Base-by-base conservation (phyloP, 2,113 vertebrate species). In the Rhinolophus sinicus region DNA sequence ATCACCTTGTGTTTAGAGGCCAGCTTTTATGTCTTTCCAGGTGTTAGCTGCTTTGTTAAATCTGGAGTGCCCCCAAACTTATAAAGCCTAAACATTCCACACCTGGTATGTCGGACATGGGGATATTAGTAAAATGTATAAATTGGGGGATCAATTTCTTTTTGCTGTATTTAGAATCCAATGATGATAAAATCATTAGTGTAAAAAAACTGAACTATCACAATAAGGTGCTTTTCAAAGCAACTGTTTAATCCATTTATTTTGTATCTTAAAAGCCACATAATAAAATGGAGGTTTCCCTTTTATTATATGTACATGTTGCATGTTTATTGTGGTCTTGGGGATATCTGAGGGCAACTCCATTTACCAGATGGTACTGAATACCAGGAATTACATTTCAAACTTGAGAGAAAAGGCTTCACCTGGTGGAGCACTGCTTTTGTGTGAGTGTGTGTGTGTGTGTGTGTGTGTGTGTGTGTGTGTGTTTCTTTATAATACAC, bases 11-110 rank as follows among this genome's bases (percentile, higher is more conserved):
- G 26, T 77, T 83, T 93, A 93, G 72, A 88, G 90, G 92, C 70
- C 92, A 52, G 95, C 97, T 97, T 97, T 98, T 97, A 98, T 97
- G 97, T 96, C 91, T 92, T 95, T 94, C 95, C 98, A 98, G 97
- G 97, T 98, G 98, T 93, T 83, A 86, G 96, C 90, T 90, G 97
- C 92, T 95, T 94, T 96, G 97, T 97, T 98, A 97, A 97, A 95
- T 92, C 92, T 96, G 87, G 60, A 83, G 80, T 93, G 93, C 95
- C 96, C 82, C 50, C 72, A 80, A 26, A 93, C 84, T 97, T 97
- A 96, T 97, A 97, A 97, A 97, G 77, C 91, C 52, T 60, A 73
- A 94, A 75, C 70, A 76, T 87, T 76, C 97, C 80, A 92, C 97
- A 98, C 96, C 96, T 98, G 97, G 97, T 69, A 56, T 73, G 28